Evolutionary conservation across 1,140 invertebrate species (phyloP).

Genomic region (Pollicipes pollicipes): DNA sequence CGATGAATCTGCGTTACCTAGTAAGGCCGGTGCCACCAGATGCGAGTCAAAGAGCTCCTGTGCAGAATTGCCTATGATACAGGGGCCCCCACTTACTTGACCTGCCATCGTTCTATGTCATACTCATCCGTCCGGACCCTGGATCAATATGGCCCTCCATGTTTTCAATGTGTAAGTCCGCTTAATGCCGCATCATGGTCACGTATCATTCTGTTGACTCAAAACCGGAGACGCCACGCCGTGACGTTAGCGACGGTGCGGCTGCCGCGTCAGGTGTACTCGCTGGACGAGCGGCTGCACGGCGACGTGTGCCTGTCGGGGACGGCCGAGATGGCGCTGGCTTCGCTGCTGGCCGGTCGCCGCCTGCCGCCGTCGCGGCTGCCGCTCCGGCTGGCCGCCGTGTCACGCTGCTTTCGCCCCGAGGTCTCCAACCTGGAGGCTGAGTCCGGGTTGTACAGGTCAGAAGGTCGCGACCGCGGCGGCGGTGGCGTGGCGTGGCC

Average conservation of each 20-base stretch:
- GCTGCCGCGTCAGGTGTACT: background rate
- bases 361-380: slow-evolving; percentile 33
- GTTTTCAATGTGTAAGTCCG: no score
- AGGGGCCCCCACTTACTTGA: no score
- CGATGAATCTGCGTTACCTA: no score
- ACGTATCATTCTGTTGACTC: background rate
- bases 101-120: no score
- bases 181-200: background rate
- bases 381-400: slow-evolving; percentile 61
- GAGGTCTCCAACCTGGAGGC: slow-evolving; percentile 59
- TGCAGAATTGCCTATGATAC: no score
- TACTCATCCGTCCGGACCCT: no score
- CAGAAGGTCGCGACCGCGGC: slow-evolving; percentile 11
- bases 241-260: no score
- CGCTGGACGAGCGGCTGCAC: background rate
- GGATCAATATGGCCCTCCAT: no score
- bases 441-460: slow-evolving; percentile 72
- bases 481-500: no score
- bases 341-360: slow-evolving; percentile 45
- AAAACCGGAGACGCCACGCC: no score
- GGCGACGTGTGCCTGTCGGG: slow-evolving; percentile 58
- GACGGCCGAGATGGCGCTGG: slow-evolving; percentile 87
- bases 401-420: slow-evolving; percentile 82
- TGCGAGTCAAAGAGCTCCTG: no score
- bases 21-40: no score